Base-by-base conservation (phyloP, 2,888 invertebrate genomes). In the Acleris laterana region DNA sequence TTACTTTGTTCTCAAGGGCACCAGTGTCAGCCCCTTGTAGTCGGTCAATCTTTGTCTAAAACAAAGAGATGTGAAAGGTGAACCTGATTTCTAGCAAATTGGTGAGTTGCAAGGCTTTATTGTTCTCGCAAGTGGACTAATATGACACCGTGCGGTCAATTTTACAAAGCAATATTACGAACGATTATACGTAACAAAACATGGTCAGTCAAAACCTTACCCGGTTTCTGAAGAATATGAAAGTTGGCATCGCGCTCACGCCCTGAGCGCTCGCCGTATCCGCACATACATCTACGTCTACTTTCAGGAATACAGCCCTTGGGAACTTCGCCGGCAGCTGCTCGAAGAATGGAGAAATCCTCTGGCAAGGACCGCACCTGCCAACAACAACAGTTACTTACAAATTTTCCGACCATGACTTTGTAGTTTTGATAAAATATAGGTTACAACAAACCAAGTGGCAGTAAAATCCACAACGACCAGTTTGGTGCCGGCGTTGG, bases 201-300 rank as follows among this genome's bases (percentile, higher is more conserved):
- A 19, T 19, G 19, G 22, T 19, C n/a, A 50, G 19, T n/a, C 16
- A 51, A 16, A 25, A 44, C 60, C 81, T 81, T 85, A 96, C 95
- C 83, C 95, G 94, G 84, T 97, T 99, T 74, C 97, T 95, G 85
- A 97, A 99, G 83, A 99, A 98, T 74, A 98, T 95, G 82, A 99
- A 99, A 0, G 99, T 99, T 25, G 99, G 99, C 99, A 99, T 99
- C 0, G 99, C 98, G 64, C 96, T 96, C 49, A 99, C 97, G 62
- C 97, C 97, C 82, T 99, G 97, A 16, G 95, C 93, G 28, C 96
- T 95, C 2, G 99, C 98, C 11, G 97, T 97, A 75, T 97, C 98
- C 74, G 96, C 96, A 78, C 98, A 99, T 87, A 96, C 95, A 81
- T 99, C 99, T 19, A 99, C 99, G 87, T 99, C 98, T 9, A 99